A percentile compares a stretch with the other conserved stretches of the same genome.
Conservation (phyloP, 2,797 vertebrate species). For the Danio albolineatus region DNA sequence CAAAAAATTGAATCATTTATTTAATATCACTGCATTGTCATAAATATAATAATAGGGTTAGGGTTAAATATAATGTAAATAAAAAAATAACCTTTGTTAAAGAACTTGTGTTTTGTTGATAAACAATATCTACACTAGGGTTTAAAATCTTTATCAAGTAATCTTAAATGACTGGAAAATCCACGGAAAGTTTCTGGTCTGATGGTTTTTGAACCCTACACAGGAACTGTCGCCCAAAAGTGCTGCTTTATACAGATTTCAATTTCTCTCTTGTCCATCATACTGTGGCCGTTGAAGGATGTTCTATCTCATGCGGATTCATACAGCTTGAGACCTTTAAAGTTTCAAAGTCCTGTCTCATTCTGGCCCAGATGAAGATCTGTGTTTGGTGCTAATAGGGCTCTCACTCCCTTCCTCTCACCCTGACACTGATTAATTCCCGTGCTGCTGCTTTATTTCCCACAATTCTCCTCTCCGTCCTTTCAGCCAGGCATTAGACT, state of each 20-base stretch:
- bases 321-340: neutral
- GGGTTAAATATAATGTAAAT: no score
- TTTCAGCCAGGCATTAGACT: constrained; percentile 12
- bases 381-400: constrained; percentile 17
- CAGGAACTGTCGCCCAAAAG: neutral
- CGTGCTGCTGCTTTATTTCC: constrained; percentile 41
- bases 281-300: neutral
- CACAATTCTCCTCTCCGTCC: neutral
- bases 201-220: neutral
- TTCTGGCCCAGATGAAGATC: constrained; percentile 43
- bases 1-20: no score
- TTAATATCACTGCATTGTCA: no score
- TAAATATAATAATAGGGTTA: no score
- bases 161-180: constrained; percentile 2
- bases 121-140: neutral
- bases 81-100: no score
- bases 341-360: constrained; percentile 51
- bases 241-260: neutral
- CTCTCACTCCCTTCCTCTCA: constrained; percentile 46
- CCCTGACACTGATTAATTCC: constrained; percentile 72
- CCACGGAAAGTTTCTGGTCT: neutral
- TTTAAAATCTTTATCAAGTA: neutral
- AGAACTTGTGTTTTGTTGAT: no score
- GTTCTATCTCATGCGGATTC: neutral
- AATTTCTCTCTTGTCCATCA: neutral